Percentiles rank a stretch among this genome's conserved stretches.
Conservation (phyloP, 2,113 vertebrate genomes). For the Xyliphius kryptos region DNA sequence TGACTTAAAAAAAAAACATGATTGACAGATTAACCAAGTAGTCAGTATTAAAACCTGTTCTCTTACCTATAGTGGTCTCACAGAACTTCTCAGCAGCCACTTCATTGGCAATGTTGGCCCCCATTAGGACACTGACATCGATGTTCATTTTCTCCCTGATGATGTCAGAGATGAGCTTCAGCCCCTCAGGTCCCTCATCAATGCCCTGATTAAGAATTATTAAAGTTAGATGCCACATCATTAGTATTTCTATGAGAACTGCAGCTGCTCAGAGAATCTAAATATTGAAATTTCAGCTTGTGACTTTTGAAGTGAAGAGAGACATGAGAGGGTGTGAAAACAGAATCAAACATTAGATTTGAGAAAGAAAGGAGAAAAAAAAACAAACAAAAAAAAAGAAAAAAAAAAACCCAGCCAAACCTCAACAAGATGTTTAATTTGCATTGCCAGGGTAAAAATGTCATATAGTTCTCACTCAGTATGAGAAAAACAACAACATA, state of each 20-base stretch:
- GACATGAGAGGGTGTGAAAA: constrained; percentile 4
- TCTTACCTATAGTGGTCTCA: constrained; percentile 86
- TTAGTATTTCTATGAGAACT: too few relatives aligned
- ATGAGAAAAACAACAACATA: not conserved
- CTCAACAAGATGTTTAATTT: too few relatives aligned
- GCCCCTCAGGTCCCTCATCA: constrained; percentile 80
- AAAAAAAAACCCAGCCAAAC: too few relatives aligned
- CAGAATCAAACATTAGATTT: too few relatives aligned
- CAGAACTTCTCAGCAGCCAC: constrained; percentile 91
- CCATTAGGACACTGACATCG: constrained; percentile 89
- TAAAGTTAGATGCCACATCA: too few relatives aligned
- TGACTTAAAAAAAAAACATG: too few relatives aligned
- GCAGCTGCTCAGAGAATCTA: constrained; percentile 21
- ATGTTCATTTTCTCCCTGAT: constrained; percentile 90
- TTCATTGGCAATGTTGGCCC: constrained; percentile 88
- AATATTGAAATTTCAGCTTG: constrained; percentile 15
- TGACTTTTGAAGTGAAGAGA: constrained; percentile 32
- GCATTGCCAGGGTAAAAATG: too few relatives aligned
- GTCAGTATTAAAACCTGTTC: too few relatives aligned
- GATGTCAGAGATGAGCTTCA: constrained; percentile 87
- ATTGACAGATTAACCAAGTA: too few relatives aligned
- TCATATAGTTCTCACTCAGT: too few relatives aligned
- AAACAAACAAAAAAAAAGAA: too few relatives aligned
- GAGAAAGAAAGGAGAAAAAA: too few relatives aligned
- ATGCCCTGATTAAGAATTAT: constrained; percentile 67